Evolutionary conservation across 1,140 invertebrate genomes (phyloP).

Genomic region (Philotrypesis tridentata): DNA sequence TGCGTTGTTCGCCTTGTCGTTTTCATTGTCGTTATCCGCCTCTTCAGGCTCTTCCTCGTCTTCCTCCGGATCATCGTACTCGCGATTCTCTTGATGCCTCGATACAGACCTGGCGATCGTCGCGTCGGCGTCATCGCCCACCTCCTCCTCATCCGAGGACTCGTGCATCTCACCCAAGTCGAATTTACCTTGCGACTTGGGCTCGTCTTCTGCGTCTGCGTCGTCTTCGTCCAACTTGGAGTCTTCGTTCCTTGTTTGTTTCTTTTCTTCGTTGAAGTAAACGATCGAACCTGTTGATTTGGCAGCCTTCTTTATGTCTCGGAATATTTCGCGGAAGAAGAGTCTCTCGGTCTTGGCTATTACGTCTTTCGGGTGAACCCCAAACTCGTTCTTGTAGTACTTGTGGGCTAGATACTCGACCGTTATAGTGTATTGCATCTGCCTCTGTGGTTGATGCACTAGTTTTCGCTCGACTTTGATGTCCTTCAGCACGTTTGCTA

Average conservation of each 20-base stretch:
- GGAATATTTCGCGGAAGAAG: slow-evolving; percentile 80
- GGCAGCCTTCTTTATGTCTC: slow-evolving; percentile 72
- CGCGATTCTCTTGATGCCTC: slow-evolving; percentile 79
- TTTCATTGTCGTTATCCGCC: slow-evolving; percentile 69
- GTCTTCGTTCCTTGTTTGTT: slow-evolving; percentile 70
- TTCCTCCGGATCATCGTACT: slow-evolving; percentile 88
- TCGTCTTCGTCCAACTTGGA: slow-evolving; percentile 64
- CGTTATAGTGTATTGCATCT: slow-evolving; percentile 76
- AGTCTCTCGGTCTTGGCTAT: slow-evolving; percentile 80
- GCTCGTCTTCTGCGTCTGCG: slow-evolving; percentile 57
- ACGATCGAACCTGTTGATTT: slow-evolving; percentile 66
- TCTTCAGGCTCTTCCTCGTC: slow-evolving; percentile 76
- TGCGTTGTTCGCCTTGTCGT: slow-evolving; percentile 63
- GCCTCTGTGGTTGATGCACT: slow-evolving; percentile 73
- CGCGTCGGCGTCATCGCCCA: slow-evolving; percentile 76
- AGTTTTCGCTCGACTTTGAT: slow-evolving; percentile 81
- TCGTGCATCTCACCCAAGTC: slow-evolving; percentile 74
- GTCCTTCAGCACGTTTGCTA: slow-evolving; percentile 86
- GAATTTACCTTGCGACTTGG: slow-evolving; percentile 44
- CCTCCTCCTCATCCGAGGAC: slow-evolving; percentile 79
- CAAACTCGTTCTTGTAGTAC: slow-evolving; percentile 82
- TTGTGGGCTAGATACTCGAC: slow-evolving; percentile 84
- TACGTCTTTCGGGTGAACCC: slow-evolving; percentile 81
- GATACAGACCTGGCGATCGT: slow-evolving; percentile 75
- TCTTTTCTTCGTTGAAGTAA: slow-evolving; percentile 67